Conservation (phyloP, 2,797 vertebrate species). For the Glyptemys insculpta region DNA sequence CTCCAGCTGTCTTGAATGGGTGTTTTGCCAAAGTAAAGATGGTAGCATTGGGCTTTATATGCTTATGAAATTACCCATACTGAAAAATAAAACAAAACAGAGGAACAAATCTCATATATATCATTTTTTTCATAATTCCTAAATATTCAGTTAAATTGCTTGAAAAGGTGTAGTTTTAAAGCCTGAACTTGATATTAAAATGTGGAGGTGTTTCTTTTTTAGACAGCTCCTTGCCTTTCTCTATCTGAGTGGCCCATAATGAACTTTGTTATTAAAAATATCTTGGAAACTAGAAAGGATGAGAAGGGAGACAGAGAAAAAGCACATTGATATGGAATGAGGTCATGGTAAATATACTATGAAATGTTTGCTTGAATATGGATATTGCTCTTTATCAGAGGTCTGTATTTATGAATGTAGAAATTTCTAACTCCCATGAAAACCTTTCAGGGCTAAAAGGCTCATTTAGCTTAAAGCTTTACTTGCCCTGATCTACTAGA, state of each 20-base stretch:
- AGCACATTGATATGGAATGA: not conserved
- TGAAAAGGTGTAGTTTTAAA: not conserved
- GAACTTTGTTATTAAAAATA: not conserved
- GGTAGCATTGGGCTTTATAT: not conserved
- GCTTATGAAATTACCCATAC: not conserved
- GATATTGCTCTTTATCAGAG: conserved; percentile 21
- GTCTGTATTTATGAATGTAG: not conserved
- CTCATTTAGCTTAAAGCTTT: conserved; percentile 35
- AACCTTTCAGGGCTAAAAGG: conserved; percentile 35
- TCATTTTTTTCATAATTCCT: not conserved
- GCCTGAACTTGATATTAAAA: not conserved
- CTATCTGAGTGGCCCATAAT: not conserved
- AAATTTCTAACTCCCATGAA: conserved; percentile 16
- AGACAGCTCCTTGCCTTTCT: not conserved
- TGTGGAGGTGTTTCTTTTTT: not conserved
- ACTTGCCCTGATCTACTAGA: not conserved
- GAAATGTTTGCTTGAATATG: not conserved
- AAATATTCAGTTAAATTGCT: not conserved
- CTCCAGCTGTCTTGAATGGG: not conserved
- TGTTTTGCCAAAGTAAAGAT: not conserved
- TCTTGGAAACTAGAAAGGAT: not conserved
- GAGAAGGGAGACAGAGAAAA: not conserved
- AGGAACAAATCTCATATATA: not conserved
- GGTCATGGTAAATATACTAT: not conserved
- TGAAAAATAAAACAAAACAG: not conserved